Evolutionary conservation across 2,888 invertebrate genomes (phyloP).

Genomic region (Drosophila diplacantha): DNA sequence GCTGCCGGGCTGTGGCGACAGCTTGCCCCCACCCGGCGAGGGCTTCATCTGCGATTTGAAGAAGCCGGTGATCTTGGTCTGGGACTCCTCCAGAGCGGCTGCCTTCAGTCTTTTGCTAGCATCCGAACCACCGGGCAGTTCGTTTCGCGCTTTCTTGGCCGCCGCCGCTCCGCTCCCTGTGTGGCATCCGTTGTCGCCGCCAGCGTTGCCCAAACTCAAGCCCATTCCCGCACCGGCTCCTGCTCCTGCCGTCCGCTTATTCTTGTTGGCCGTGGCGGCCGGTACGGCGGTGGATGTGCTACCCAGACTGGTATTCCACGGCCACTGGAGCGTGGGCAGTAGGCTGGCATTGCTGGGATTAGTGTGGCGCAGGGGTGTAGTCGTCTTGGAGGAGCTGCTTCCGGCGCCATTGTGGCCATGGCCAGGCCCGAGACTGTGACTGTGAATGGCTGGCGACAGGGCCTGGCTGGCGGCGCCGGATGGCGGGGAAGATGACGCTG

Average conservation of each 20-base stretch:
- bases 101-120: constrained; percentile 76
- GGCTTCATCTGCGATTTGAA: constrained; percentile 89
- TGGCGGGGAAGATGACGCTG: constrained; percentile 41
- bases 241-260: constrained; percentile 57
- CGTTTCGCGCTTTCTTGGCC: constrained; percentile 72
- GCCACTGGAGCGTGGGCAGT: constrained; percentile 74
- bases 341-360: constrained; percentile 41
- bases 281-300: constrained; percentile 61
- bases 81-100: constrained; percentile 78
- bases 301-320: constrained; percentile 72
- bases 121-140: constrained; percentile 28
- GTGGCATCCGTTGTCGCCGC: constrained; percentile 2
- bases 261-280: constrained; percentile 43
- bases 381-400: constrained; percentile 53
- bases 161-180: constrained; percentile 44
- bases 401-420: constrained; percentile 79
- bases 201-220: neutral
- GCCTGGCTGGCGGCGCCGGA: constrained; percentile 77
- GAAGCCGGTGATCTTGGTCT: constrained; percentile 88
- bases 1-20: constrained; percentile 52
- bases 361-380: constrained; percentile 40
- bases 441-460: constrained; percentile 62
- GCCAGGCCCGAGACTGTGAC: constrained; percentile 9
- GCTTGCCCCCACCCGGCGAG: constrained; percentile 43
- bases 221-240: constrained; percentile 19